phyloP scores from a whole-genome alignment of 1,140 invertebrate genomes.

The Scaptomyza graminum region DNA sequence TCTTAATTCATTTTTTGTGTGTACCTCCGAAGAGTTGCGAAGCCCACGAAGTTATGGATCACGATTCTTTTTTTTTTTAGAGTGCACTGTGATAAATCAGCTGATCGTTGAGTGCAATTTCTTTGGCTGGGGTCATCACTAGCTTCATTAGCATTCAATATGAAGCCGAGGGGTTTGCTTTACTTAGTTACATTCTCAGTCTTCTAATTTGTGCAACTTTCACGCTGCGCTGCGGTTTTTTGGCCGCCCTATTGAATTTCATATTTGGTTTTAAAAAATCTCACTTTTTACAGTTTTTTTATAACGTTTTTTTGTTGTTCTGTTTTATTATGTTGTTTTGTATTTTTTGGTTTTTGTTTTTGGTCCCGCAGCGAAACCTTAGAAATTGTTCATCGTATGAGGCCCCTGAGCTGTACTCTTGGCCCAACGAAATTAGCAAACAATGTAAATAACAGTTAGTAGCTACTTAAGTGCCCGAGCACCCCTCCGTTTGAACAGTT shows the following conservation, averaged over 20 bases:
- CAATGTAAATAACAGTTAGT: slow-evolving; percentile 82
- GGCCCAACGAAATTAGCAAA: slow-evolving; percentile 65
- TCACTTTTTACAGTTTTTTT: slow-evolving; percentile 21
- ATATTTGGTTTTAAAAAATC: slow-evolving; percentile 57
- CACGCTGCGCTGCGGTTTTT: slow-evolving; percentile 47
- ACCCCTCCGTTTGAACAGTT: slow-evolving; percentile 2
- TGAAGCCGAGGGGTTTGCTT: not conserved
- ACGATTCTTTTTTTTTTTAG: too few relatives aligned
- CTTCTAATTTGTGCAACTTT: slow-evolving; percentile 29
- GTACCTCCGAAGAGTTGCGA: too few relatives aligned
- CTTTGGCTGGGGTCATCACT: not conserved
- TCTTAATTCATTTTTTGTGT: too few relatives aligned
- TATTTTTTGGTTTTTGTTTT: slow-evolving; percentile 15
- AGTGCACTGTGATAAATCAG: not conserved
- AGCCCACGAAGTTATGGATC: too few relatives aligned
- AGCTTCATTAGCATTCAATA: slow-evolving; percentile 3
- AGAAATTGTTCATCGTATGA: slow-evolving; percentile 50
- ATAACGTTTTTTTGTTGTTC: slow-evolving; percentile 23
- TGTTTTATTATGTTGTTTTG: too few relatives aligned
- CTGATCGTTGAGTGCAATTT: not conserved
- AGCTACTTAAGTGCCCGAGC: slow-evolving; percentile 60
- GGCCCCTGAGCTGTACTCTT: slow-evolving; percentile 23
- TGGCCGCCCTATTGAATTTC: slow-evolving; percentile 69
- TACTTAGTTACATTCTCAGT: not conserved
- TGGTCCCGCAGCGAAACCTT: slow-evolving; percentile 52